phyloP scores from a whole-genome alignment of 2,113 vertebrate species.

The Oryzias melastigma region DNA sequence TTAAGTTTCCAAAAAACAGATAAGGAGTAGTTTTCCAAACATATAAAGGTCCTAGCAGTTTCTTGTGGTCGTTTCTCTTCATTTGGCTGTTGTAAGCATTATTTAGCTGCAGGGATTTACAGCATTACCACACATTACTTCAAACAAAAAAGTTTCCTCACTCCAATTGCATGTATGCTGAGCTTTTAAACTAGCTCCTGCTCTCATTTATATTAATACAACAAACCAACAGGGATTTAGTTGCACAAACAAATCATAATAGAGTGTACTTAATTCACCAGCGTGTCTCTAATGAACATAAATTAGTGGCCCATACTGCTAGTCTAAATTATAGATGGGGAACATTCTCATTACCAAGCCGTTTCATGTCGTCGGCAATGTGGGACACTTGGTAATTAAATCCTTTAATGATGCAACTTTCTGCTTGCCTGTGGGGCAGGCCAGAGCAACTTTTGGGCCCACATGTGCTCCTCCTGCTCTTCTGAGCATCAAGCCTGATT shows the following conservation, averaged over 20 bases:
- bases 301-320: not conserved
- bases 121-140: too few relatives aligned
- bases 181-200: not conserved
- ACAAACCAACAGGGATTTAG: not conserved
- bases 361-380: constrained; percentile 12
- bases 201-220: not conserved
- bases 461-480: not conserved
- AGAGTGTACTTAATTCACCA: not conserved
- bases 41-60: too few relatives aligned
- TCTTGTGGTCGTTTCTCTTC: too few relatives aligned
- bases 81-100: too few relatives aligned
- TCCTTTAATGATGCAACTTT: not conserved
- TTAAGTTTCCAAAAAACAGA: too few relatives aligned
- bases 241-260: not conserved
- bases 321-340: constrained; percentile 12
- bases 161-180: not conserved
- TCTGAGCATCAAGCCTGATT: not conserved
- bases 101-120: too few relatives aligned
- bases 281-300: not conserved
- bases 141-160: not conserved
- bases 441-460: not conserved
- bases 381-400: constrained; percentile 10
- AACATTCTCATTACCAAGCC: constrained; percentile 1
- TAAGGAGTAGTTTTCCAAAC: too few relatives aligned
- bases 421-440: not conserved